Conservation (phyloP, 2,797 vertebrate species). For the Enteromius radiatus region DNA sequence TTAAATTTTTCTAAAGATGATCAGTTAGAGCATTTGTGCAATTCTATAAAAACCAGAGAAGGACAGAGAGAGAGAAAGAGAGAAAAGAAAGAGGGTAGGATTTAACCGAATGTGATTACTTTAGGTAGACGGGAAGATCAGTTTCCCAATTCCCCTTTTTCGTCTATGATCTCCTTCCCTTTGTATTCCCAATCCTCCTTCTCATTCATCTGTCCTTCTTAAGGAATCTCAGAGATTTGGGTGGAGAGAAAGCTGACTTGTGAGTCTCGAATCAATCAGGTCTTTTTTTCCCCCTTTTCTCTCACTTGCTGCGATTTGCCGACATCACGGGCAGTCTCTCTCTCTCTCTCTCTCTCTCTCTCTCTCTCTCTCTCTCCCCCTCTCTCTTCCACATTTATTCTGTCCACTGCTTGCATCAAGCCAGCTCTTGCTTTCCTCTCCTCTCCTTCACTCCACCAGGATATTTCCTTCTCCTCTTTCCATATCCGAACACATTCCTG, state of each 20-base stretch:
- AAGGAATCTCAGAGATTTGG: constrained; percentile 35
- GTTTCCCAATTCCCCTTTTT: background rate
- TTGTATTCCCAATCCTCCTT: constrained; percentile 6
- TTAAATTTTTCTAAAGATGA: background rate
- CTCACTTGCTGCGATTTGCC: constrained; percentile 61
- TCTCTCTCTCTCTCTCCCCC: constrained; percentile 48
- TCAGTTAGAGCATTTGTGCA: background rate
- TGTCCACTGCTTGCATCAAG: constrained; percentile 69
- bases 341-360: constrained; percentile 52
- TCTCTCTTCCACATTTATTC: constrained; percentile 62
- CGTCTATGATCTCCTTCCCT: constrained; percentile 2
- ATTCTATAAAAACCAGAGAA: background rate
- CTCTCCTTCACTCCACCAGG: constrained; percentile 54
- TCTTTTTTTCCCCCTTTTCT: constrained; percentile 50
- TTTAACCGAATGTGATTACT: constrained; percentile 11
- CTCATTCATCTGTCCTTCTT: constrained; percentile 23
- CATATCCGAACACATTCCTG: constrained; percentile 16
- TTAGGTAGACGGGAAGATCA: background rate
- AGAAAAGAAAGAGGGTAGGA: background rate
- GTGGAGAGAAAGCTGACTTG: constrained; percentile 58
- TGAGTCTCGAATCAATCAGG: constrained; percentile 63
- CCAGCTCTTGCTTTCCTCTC: constrained; percentile 51
- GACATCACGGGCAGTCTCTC: constrained; percentile 58
- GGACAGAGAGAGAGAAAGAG: constrained; percentile 20
- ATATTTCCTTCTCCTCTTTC: constrained; percentile 56